Evolutionary conservation across 2,888 invertebrate species (phyloP), one percentile per base, ranked within the genome.

Genomic region (Idaea dimidiata): DNA sequence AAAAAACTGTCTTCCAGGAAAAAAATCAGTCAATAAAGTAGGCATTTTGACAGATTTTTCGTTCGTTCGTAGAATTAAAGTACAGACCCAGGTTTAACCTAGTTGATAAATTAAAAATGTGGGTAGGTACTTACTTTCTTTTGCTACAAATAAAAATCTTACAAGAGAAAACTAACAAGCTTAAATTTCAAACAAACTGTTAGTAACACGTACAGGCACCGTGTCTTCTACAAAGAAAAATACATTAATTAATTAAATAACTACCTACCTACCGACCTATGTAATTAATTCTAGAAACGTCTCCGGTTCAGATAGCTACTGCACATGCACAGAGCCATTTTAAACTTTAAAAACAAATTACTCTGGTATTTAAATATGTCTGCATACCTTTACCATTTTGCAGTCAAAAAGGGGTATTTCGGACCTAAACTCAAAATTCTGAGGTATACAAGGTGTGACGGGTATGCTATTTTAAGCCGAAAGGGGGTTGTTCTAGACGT

Each of bases 231-330:
- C 58, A 64, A 62, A 65, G 62, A 74, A 78, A 77, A 80, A 24
- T 24, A 77, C 77, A 69, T 75, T 80, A 77, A 82, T 81, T 79
- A 79, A 76, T 24, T 24, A 24, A 3, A 24, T 24, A 24, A 5
- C 3, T 24, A 24, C 24, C 3, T 24, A 24, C 24, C 24, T 24
- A 24, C 24, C 24, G 72, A 33, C 8, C 33, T 74, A 67, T 69
- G 69, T 81, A 79, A 83, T 83, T 81, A 79, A 82, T 81, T 81
- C 78, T 77, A 73, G 78, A 76, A 76, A 75, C 77, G 78, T 76
- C 76, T 64, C 65, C 62, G 68, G 64, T 60, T 17, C 60, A 65
- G 62, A 67, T 66, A 64, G 60, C 56, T 63, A 6, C 61, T 5
- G 56, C 18, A 6, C 57, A 58, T 33, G 32, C n/a, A 24, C 24